A percentile compares a stretch with the other conserved stretches of the same genome.
Conservation (phyloP, 2,888 invertebrate genomes). For the Geophilus truncorum region DNA sequence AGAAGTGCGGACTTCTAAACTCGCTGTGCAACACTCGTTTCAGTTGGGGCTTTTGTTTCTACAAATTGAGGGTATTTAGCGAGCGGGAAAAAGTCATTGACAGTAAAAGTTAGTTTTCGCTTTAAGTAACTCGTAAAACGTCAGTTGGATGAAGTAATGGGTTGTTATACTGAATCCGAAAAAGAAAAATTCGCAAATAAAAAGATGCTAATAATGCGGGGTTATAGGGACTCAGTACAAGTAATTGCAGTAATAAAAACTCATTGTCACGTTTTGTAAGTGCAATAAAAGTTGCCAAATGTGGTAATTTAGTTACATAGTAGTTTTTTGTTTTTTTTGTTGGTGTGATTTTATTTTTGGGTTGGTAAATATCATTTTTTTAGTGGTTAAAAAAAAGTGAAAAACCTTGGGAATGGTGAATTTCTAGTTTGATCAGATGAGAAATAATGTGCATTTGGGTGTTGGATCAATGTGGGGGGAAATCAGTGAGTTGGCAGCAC, state of each 20-base stretch:
- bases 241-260: not conserved
- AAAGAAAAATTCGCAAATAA: not conserved
- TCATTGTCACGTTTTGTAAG: not conserved
- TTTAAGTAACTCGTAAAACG: not conserved
- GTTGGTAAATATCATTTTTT: no score
- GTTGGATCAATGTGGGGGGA: conserved; percentile 5
- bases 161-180: not conserved
- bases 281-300: not conserved
- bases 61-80: no score
- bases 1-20: no score
- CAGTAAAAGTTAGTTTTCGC: not conserved
- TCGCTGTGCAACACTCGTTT: not conserved
- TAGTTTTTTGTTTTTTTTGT: not conserved
- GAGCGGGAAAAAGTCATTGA: not conserved
- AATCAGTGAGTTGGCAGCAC: conserved; percentile 27
- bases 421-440: not conserved
- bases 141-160: not conserved
- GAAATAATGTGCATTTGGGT: conserved; percentile 2
- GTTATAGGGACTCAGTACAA: not conserved
- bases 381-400: no score
- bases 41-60: not conserved
- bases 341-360: no score
- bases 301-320: not conserved
- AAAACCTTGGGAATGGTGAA: not conserved
- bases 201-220: not conserved